These are phyloP conservation scores for Nesogale talazaci DNA, from an alignment of 2,113 vertebrate genomes.

Conservation along the genomic window DNA sequence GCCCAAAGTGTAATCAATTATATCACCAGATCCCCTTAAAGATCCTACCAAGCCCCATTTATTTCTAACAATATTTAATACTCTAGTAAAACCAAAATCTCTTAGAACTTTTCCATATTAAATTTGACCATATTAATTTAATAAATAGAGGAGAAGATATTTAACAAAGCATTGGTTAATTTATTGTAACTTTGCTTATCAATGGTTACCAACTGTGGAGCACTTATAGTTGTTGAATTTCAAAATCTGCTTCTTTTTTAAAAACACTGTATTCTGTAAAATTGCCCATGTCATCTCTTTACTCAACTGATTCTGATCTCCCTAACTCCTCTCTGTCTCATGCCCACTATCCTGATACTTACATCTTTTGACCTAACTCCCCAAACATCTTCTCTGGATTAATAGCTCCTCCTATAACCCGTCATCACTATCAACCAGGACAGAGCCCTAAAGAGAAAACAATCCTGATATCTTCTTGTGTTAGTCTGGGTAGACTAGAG, in stretches of 20 bases:
- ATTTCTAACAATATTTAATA: constrained; percentile 36
- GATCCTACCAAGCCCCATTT: neutral
- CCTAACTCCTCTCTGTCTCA: neutral
- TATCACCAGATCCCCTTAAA: neutral
- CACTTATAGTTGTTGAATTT: neutral
- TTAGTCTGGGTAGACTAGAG: no score
- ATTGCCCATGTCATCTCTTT: neutral
- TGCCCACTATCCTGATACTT: neutral
- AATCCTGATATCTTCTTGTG: no score
- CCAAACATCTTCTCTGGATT: neutral
- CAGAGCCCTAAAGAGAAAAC: neutral
- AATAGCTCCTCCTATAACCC: neutral
- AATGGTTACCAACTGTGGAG: neutral
- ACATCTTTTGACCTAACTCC: neutral
- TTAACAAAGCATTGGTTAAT: neutral
- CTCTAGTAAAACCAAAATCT: neutral
- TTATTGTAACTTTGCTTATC: neutral
- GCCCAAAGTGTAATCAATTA: no score
- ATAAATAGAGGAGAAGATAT: no score
- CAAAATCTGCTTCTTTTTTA: neutral
- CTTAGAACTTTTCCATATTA: constrained; percentile 15
- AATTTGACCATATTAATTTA: neutral
- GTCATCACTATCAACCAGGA: neutral
- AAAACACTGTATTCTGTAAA: neutral
- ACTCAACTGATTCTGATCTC: neutral